Conservation (phyloP, 2,888 invertebrate species). For the Limenitis camilla region DNA sequence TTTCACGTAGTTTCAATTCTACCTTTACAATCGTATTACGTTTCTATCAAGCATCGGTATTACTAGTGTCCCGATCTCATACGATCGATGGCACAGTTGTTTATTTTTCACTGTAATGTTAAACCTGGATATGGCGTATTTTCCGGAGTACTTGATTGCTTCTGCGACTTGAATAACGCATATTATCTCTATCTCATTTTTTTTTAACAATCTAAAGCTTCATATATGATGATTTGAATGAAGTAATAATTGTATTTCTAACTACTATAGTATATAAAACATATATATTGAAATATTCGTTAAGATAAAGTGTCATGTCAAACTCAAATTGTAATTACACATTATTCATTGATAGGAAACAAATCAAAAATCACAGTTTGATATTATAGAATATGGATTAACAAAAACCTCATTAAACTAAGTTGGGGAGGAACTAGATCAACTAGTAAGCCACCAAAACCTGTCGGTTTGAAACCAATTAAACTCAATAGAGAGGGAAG, state of each 20-base stretch:
- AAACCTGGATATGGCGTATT: slow-evolving; percentile 43
- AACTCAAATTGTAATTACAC: too few relatives aligned
- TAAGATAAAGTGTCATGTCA: too few relatives aligned
- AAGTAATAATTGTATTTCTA: too few relatives aligned
- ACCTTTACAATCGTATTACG: background rate
- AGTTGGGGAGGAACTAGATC: slow-evolving; percentile 4
- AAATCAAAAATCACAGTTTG: background rate
- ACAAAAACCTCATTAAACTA: slow-evolving; percentile 6
- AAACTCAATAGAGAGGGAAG: slow-evolving; percentile 33
- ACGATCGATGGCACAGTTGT: slow-evolving; percentile 5
- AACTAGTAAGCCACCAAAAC: slow-evolving; percentile 20
- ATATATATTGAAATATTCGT: too few relatives aligned
- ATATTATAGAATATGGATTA: slow-evolving; percentile 4
- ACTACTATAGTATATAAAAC: too few relatives aligned
- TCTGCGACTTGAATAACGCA: background rate
- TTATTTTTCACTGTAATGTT: slow-evolving; percentile 21
- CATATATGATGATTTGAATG: too few relatives aligned
- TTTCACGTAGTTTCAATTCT: background rate
- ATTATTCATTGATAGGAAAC: too few relatives aligned
- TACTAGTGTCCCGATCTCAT: background rate
- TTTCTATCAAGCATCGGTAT: slow-evolving; percentile 3
- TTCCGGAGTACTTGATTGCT: slow-evolving; percentile 39
- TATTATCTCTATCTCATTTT: too few relatives aligned
- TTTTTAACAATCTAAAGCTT: too few relatives aligned
- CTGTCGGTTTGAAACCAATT: slow-evolving; percentile 39